Evolutionary conservation across 1,140 invertebrate genomes (phyloP).

Genomic region (Drosophila nigrodunni): DNA sequence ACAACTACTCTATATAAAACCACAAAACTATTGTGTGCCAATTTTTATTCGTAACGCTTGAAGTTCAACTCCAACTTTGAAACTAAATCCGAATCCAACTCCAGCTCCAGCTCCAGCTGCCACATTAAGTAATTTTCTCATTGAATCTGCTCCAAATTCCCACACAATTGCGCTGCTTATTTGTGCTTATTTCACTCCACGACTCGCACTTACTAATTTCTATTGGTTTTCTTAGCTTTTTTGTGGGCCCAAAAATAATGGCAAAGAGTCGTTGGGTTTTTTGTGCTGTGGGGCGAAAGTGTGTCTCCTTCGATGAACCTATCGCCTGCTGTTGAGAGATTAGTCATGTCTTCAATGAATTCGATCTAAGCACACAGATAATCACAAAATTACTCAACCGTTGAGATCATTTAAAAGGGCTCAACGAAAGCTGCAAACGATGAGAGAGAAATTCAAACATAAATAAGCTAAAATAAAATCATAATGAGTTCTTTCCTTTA

Average conservation of each 20-base stretch:
- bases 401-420: slow-evolving; percentile 15
- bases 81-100: not conserved
- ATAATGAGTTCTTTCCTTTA: slow-evolving; percentile 7
- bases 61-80: slow-evolving; percentile 11
- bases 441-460: not conserved
- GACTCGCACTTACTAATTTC: slow-evolving; percentile 44
- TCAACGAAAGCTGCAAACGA: not conserved
- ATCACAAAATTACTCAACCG: slow-evolving; percentile 52
- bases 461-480: slow-evolving; percentile 15
- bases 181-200: slow-evolving; percentile 27
- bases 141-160: slow-evolving; percentile 76
- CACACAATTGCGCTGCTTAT: slow-evolving; percentile 67
- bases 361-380: slow-evolving; percentile 51
- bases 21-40: slow-evolving; percentile 56
- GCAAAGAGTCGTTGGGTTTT: slow-evolving; percentile 31
- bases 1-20: not conserved
- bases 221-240: slow-evolving; percentile 53
- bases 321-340: slow-evolving; percentile 42
- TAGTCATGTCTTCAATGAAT: slow-evolving; percentile 50
- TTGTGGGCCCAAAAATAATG: slow-evolving; percentile 48
- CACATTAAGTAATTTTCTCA: slow-evolving; percentile 78
- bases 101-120: slow-evolving; percentile 10
- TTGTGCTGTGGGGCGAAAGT: slow-evolving; percentile 65
- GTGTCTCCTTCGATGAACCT: slow-evolving; percentile 56
- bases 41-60: slow-evolving; percentile 34